A percentile compares a stretch with the other conserved stretches of the same genome.
phyloP scores from a whole-genome alignment of 2,888 invertebrate genomes.

The Gryllus longicercus region DNA sequence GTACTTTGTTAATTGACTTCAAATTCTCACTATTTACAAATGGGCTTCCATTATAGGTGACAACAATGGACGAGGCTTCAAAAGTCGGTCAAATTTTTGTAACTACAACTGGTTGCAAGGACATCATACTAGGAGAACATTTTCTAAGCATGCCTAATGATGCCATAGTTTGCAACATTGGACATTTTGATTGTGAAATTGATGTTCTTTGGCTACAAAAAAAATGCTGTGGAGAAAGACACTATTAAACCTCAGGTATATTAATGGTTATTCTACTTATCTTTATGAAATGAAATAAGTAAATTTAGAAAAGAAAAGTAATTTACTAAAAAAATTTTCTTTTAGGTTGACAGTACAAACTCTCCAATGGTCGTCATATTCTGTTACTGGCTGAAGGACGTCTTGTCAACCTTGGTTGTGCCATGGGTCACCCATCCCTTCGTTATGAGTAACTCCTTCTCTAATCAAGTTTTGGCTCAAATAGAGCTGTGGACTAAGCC shows the following conservation, averaged over 20 bases:
- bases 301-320: not conserved
- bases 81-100: conserved; percentile 92
- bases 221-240: conserved; percentile 80
- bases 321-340: conserved; percentile 17
- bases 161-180: conserved; percentile 97
- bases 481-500: conserved; percentile 96
- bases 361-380: conserved; percentile 86
- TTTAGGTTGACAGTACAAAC: conserved; percentile 74
- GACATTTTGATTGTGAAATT: conserved; percentile 98
- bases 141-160: conserved; percentile 92
- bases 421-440: conserved; percentile 98
- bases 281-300: not conserved
- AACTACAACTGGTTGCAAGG: conserved; percentile 94
- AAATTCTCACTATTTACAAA: conserved; percentile 18
- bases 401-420: conserved; percentile 96
- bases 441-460: conserved; percentile 99
- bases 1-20: not conserved
- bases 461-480: conserved; percentile 98
- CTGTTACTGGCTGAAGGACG: conserved; percentile 95
- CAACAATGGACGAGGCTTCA: conserved; percentile 93
- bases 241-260: conserved; percentile 93
- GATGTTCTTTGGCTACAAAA: conserved; percentile 93
- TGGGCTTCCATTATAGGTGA: conserved; percentile 57
- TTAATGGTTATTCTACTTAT: not conserved
- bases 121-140: conserved; percentile 84